Percentiles rank a stretch among this genome's conserved stretches.
These are phyloP conservation scores for Scarus forsteni DNA, from an alignment of 2,797 vertebrate genomes.

Conservation along the genomic window DNA sequence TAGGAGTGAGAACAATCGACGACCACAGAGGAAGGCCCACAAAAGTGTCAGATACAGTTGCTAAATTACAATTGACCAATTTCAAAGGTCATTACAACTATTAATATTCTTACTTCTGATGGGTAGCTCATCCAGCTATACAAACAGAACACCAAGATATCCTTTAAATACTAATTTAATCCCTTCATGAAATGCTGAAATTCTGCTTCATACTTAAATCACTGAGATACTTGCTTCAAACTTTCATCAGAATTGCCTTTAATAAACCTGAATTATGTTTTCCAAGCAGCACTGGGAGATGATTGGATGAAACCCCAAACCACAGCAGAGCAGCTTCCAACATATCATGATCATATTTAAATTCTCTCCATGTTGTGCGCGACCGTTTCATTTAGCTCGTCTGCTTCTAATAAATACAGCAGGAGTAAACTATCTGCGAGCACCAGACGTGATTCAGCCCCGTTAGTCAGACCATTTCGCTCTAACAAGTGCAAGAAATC, in stretches of 20 bases:
- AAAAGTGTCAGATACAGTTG: no score
- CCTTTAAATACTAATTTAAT: no score
- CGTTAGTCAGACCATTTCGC: conserved; percentile 11
- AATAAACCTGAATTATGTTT: not conserved
- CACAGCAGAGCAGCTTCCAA: not conserved
- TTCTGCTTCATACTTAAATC: no score
- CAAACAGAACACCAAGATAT: no score
- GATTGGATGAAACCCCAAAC: not conserved
- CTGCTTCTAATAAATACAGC: conserved; percentile 26
- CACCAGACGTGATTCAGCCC: conserved; percentile 16
- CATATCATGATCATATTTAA: conserved; percentile 7
- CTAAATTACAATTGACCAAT: no score
- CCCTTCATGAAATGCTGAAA: no score
- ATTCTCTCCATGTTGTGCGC: conserved; percentile 6
- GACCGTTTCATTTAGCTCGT: conserved; percentile 14
- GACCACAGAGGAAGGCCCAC: no score
- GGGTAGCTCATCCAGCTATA: no score
- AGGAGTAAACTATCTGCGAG: conserved; percentile 1
- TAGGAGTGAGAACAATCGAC: no score
- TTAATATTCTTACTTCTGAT: no score
- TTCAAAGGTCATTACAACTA: no score
- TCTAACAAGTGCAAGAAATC: conserved; percentile 26
- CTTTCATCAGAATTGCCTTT: not conserved
- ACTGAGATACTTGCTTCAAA: not conserved
- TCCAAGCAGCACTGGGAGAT: not conserved